Evolutionary conservation across 2,888 invertebrate genomes (phyloP), one percentile per base, ranked within the genome.

Genomic region (Galerucella pusilla): DNA sequence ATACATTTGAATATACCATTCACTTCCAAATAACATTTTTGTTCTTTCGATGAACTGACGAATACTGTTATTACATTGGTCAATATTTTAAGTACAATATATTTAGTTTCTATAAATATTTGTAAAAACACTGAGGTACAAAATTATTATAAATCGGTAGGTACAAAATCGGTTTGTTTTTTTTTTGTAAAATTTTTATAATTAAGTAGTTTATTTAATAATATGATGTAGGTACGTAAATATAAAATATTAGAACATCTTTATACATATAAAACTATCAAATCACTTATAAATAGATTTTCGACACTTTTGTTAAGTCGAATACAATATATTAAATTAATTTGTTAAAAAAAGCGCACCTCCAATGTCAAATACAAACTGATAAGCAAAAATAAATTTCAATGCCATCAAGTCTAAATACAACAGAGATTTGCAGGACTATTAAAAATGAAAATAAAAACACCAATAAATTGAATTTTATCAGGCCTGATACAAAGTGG

Each of bases 91-190:
- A 85, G 84, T 85, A 85, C 85, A 80, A 81, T 80, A 20, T 20
- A 70, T 73, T 66, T 57, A 73, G 61, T 72, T 67, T 80, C 81
- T 80, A 80, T 79, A 82, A 81, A 82, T 82, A 82, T 82, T 80
- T 81, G 78, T 81, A 82, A 84, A 85, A 85, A 85, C 84, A 85
- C 80, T 84, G 85, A 85, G 84, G 85, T 86, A 86, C 85, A 85
- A 86, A 85, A 85, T 75, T 79, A 84, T 84, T 85, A 84, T 81
- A 83, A 84, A 72, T 66, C 66, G 71, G 60, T 83, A 84, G 82
- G 83, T 84, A 85, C 83, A 83, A 85, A 84, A 82, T 78, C 75
- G 75, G 68, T 77, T 74, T 42, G 7, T 42, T 42, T 66, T 42
- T 42, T 42, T 42, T 66, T 72, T 74, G 72, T 77, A 76, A 78